Evolutionary conservation across 92 coral and sea anemone genomes (phyloP).

Genomic region (Nematostella vectensis): DNA sequence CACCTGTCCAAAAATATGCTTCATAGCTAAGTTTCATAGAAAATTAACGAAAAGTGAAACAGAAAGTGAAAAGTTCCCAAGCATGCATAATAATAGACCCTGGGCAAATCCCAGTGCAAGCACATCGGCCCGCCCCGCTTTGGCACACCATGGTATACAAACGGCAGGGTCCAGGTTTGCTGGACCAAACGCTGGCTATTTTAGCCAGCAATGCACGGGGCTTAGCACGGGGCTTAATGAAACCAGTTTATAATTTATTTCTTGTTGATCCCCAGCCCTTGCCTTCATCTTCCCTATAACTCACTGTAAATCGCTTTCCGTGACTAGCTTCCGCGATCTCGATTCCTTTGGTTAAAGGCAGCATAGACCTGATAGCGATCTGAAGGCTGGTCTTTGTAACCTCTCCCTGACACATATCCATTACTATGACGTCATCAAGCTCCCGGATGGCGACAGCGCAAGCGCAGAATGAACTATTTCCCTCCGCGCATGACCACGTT

Average conservation of each 20-base stretch:
- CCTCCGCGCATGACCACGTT: conserved; percentile 57
- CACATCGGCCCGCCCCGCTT: not conserved
- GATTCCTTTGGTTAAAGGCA: conserved; percentile 54
- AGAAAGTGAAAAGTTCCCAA: too few species aligned
- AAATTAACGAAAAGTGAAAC: too few species aligned
- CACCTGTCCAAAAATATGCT: conserved; percentile 30
- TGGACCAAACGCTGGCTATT: too few species aligned
- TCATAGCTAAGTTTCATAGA: not conserved
- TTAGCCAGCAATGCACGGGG: too few species aligned
- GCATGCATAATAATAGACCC: not conserved
- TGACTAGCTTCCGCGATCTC: conserved; percentile 59
- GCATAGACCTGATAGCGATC: conserved; percentile 51
- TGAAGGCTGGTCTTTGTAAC: conserved; percentile 64
- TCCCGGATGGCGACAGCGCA: conserved; percentile 84
- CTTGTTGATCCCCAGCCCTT: too few species aligned
- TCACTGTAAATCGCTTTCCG: conserved; percentile 74
- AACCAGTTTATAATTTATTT: too few species aligned
- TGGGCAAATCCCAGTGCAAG: not conserved
- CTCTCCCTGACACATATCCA: conserved; percentile 80
- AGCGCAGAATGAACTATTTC: conserved; percentile 43
- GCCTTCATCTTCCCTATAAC: too few species aligned
- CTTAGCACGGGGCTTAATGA: too few species aligned
- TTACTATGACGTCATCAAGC: conserved; percentile 67
- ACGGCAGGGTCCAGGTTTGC: too few species aligned
- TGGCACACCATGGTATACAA: too few species aligned